Percentiles rank a stretch among this genome's conserved stretches.
Conservation (phyloP, 2,888 invertebrate species). For the Xanthia togata region DNA sequence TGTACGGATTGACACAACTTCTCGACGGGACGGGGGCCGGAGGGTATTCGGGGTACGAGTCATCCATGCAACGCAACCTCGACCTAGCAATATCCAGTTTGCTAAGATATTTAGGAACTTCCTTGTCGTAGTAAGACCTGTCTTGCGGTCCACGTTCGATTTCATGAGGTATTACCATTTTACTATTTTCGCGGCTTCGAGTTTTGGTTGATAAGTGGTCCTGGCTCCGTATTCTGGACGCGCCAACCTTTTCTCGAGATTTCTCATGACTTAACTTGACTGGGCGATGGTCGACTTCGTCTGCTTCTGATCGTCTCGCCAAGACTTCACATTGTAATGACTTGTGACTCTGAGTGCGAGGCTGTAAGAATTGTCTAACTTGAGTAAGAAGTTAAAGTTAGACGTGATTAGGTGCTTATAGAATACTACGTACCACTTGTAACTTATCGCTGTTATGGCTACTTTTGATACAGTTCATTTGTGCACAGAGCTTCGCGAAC, state of each 20-base stretch:
- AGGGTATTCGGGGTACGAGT: constrained; percentile 69
- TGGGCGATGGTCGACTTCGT: constrained; percentile 75
- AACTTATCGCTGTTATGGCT: constrained; percentile 51
- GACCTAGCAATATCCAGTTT: constrained; percentile 76
- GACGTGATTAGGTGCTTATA: neutral
- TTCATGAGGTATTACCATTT: constrained; percentile 56
- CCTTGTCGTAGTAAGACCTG: constrained; percentile 73
- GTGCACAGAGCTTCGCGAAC: constrained; percentile 83
- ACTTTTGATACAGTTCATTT: constrained; percentile 78
- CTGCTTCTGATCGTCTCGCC: constrained; percentile 66
- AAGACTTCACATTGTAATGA: constrained; percentile 84
- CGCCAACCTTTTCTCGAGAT: constrained; percentile 72
- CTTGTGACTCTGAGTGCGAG: constrained; percentile 83
- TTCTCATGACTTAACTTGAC: constrained; percentile 72
- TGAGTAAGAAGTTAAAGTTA: neutral
- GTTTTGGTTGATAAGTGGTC: constrained; percentile 72
- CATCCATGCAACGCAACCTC: constrained; percentile 67
- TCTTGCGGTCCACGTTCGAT: constrained; percentile 68
- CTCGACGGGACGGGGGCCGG: constrained; percentile 72
- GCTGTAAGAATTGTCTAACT: constrained; percentile 69
- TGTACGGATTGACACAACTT: constrained; percentile 73
- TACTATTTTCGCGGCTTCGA: constrained; percentile 70
- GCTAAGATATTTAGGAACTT: constrained; percentile 72
- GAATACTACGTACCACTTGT: constrained; percentile 72
- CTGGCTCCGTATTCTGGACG: constrained; percentile 77